A percentile compares a stretch with the other conserved stretches of the same genome.
These are phyloP conservation scores for Dendropsophus ebraccatus DNA, from an alignment of 2,113 vertebrate species.

Conservation along the genomic window DNA sequence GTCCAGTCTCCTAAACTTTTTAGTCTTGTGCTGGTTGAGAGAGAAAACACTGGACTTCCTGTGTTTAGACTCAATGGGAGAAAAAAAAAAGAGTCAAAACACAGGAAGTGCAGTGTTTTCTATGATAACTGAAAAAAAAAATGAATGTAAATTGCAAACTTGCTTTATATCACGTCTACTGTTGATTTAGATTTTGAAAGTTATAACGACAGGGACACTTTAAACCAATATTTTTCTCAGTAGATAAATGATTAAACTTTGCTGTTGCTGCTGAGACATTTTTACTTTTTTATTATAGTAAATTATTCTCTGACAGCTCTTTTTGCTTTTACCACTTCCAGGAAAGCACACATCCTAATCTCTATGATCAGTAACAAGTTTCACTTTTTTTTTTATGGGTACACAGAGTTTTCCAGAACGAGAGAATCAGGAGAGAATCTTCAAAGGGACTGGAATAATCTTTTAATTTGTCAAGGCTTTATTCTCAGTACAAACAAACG, in stretches of 20 bases:
- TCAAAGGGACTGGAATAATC: constrained; percentile 30
- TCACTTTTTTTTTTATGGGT: neutral
- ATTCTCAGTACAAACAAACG: constrained; percentile 37
- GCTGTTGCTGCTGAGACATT: neutral
- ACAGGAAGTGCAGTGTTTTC: too few species aligned
- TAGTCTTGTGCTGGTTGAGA: too few species aligned
- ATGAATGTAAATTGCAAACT: too few species aligned
- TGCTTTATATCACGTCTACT: too few species aligned
- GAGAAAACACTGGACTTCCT: too few species aligned
- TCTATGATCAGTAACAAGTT: neutral
- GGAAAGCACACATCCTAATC: neutral
- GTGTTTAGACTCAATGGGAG: too few species aligned
- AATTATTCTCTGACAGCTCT: neutral
- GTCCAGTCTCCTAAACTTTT: too few species aligned
- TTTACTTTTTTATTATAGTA: neutral
- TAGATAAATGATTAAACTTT: neutral
- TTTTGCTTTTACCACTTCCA: neutral
- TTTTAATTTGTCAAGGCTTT: constrained; percentile 40
- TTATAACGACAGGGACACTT: too few species aligned
- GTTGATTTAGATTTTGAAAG: too few species aligned
- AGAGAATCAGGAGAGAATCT: constrained; percentile 3
- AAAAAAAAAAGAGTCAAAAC: too few species aligned
- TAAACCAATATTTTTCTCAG: neutral
- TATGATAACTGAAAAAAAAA: too few species aligned
- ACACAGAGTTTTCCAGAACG: constrained; percentile 8